Evolutionary conservation across 2,797 vertebrate species (phyloP), one percentile per base, ranked within the genome.

Genomic region (Corythornis leucogaster): DNA sequence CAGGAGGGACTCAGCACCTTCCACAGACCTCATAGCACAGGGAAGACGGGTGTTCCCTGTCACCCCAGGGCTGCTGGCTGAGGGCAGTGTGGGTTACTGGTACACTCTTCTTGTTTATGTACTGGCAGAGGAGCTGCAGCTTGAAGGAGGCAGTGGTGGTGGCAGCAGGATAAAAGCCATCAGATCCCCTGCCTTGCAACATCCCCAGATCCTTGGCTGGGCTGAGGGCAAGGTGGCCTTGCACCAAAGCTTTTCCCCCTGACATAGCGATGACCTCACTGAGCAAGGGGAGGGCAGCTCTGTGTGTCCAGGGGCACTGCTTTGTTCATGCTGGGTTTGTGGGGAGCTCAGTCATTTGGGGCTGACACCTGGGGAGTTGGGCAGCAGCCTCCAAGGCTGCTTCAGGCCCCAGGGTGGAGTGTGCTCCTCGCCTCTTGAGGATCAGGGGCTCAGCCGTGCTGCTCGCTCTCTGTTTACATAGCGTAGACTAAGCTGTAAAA

Each of bases 331-430:
- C 15, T 0, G 8, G 19, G 31, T 1, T 61, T 9, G 19, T 11
- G 10, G n/a, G 59, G 63, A 33, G 57, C 70, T 46, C 1, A 0
- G 42, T 51, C 18, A 0, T 31, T 11, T 1, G 8, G 38, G 42
- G 33, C 19, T 28, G 58, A 10, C 59, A 15, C 8, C 45, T 0
- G 0, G 55, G 8, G 3, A n/a, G 40, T 0, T 0, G 0, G 28
- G 10, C 4, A 24, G 62, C 63, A 48, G 80, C 26, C 12, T 20
- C 19, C 53, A 4, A 7, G 35, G n/a, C 42, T 17, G 48, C 13
- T 18, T 40, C 4, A 5, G 48, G 38, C 38, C 38, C 63, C 11
- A 6, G 4, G 35, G 7, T n/a, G 26, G 26, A 30, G 40, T 3
- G 20, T 15, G 75, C 68, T 57, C 20, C 21, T 42, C 4, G 2